phyloP scores from a whole-genome alignment of 92 coral and sea anemone species.

The Metridium senile region DNA sequence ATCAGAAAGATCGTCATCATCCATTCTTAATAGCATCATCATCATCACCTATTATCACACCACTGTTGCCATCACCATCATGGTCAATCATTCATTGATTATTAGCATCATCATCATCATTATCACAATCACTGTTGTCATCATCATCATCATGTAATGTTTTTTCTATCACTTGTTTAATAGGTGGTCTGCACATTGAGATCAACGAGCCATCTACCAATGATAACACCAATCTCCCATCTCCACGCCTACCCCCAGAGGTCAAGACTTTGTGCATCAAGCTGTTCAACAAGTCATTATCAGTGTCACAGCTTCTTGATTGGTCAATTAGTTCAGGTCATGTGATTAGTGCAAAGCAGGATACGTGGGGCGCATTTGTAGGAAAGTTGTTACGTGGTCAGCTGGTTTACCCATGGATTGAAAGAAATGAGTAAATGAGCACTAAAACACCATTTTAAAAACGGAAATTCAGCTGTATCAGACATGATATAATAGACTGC shows the following conservation, averaged over 20 bases:
- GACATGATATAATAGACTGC: too few species aligned
- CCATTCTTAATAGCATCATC: too few species aligned
- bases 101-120: too few species aligned
- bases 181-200: slow-evolving; percentile 53
- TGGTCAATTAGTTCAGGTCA: slow-evolving; percentile 21
- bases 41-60: too few species aligned
- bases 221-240: neutral
- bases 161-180: neutral
- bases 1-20: too few species aligned
- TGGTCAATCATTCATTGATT: too few species aligned
- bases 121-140: too few species aligned
- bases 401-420: slow-evolving; percentile 86
- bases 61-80: too few species aligned
- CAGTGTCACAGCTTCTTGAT: slow-evolving; percentile 26
- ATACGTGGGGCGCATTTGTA: slow-evolving; percentile 41
- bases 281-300: slow-evolving; percentile 46
- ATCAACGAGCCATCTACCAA: slow-evolving; percentile 20
- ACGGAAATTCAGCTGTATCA: too few species aligned
- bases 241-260: slow-evolving; percentile 21
- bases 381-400: slow-evolving; percentile 63
- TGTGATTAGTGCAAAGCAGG: slow-evolving; percentile 3
- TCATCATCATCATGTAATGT: neutral
- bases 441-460: too few species aligned
- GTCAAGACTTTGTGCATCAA: slow-evolving; percentile 38
- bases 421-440: slow-evolving; percentile 3